phyloP scores from a whole-genome alignment of 2,797 vertebrate species.

The Hydrocynus forskahlii region DNA sequence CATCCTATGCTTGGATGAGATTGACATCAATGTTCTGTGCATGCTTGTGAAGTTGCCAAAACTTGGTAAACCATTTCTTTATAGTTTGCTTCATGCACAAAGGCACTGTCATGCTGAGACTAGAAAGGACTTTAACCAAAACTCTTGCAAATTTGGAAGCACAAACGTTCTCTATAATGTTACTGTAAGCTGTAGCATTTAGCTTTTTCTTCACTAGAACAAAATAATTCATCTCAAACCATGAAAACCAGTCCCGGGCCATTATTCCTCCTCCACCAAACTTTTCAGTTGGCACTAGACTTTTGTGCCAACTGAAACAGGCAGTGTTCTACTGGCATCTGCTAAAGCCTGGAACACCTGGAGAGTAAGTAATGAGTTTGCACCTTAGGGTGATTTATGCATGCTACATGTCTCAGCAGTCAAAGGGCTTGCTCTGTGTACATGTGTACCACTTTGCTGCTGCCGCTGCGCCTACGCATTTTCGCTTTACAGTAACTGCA shows the following conservation, averaged over 20 bases:
- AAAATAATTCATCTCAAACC: not conserved
- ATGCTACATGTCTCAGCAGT: not conserved
- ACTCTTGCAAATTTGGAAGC: not conserved
- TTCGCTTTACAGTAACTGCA: not conserved
- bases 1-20: not conserved
- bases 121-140: not conserved
- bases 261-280: not conserved
- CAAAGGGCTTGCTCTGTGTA: not conserved
- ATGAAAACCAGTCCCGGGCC: not conserved
- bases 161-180: not conserved
- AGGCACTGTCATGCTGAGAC: not conserved
- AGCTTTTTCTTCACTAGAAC: not conserved
- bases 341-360: not conserved
- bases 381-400: not conserved
- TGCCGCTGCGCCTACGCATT: not conserved
- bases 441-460: not conserved
- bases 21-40: not conserved
- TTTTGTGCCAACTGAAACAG: not conserved
- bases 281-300: not conserved
- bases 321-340: not conserved
- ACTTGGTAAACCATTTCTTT: not conserved
- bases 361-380: not conserved
- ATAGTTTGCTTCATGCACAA: not conserved
- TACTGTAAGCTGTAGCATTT: not conserved
- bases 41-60: not conserved